A percentile compares a stretch with the other conserved stretches of the same genome.
phyloP scores from a whole-genome alignment of 2,113 vertebrate species.

The Dolichallabes microphthalmus region DNA sequence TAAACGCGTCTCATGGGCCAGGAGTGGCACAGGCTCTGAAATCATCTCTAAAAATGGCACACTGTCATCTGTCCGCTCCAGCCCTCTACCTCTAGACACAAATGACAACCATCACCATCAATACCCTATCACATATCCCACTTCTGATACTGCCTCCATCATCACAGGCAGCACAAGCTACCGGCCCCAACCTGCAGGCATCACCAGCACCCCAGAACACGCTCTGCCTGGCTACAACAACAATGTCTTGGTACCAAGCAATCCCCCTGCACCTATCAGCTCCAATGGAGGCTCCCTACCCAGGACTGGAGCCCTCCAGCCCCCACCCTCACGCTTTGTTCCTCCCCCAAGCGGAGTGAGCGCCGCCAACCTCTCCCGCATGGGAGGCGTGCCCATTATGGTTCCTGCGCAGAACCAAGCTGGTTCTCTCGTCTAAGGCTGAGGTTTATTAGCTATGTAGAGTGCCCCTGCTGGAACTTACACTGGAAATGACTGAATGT shows the following conservation, averaged over 20 bases:
- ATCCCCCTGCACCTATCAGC: slow-evolving; percentile 53
- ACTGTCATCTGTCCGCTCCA: slow-evolving; percentile 82
- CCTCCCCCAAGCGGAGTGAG: slow-evolving; percentile 63
- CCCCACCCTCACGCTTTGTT: slow-evolving; percentile 48
- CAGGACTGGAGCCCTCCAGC: slow-evolving; percentile 65
- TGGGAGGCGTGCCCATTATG: slow-evolving; percentile 87
- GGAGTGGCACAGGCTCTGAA: slow-evolving; percentile 79
- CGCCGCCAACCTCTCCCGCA: slow-evolving; percentile 76
- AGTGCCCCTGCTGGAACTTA: slow-evolving; percentile 9
- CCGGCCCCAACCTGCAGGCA: slow-evolving; percentile 54
- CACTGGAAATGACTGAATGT: slow-evolving; percentile 22
- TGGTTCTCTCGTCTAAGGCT: slow-evolving; percentile 82
- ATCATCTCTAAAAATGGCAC: slow-evolving; percentile 87
- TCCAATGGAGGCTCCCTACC: slow-evolving; percentile 63
- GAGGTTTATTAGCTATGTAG: neutral
- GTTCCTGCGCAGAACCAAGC: slow-evolving; percentile 86
- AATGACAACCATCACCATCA: slow-evolving; percentile 58
- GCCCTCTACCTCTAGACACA: slow-evolving; percentile 67
- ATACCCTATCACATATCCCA: slow-evolving; percentile 66
- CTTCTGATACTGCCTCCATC: slow-evolving; percentile 77
- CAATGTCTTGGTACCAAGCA: slow-evolving; percentile 51
- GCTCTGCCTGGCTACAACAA: slow-evolving; percentile 66
- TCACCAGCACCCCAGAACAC: slow-evolving; percentile 54
- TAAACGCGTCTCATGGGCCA: slow-evolving; percentile 83
- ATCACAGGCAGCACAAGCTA: slow-evolving; percentile 75